Conservation (phyloP, 2,113 vertebrate species). For the Aegypius monachus region DNA sequence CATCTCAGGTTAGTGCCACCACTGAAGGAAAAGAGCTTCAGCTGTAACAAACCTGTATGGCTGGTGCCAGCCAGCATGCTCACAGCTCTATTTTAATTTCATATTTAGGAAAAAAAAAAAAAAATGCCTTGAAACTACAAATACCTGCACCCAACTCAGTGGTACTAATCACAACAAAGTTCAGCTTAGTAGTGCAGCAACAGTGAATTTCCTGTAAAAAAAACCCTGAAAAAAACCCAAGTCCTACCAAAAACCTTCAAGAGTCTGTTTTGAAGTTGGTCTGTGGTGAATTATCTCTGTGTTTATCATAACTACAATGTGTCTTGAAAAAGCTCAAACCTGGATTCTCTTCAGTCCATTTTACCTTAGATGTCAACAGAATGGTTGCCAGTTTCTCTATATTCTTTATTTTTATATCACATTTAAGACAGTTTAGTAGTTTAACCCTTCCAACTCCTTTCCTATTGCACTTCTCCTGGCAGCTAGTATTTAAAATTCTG, state of each 20-base stretch:
- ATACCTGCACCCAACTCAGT: background rate
- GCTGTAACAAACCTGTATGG: background rate
- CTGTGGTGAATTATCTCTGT: background rate
- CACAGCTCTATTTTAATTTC: background rate
- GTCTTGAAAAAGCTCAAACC: background rate
- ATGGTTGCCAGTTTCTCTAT: background rate
- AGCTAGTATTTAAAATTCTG: background rate
- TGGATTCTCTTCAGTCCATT: background rate
- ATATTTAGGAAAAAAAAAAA: background rate
- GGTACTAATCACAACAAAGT: background rate
- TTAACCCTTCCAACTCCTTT: background rate
- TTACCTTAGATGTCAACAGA: background rate
- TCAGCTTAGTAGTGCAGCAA: background rate
- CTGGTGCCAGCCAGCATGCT: background rate
- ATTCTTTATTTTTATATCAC: background rate
- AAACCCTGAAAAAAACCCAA: background rate
- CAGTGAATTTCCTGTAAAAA: background rate
- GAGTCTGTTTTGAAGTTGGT: background rate
- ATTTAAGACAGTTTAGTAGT: background rate
- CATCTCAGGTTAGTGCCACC: background rate
- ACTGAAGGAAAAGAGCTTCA: background rate
- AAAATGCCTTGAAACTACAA: background rate
- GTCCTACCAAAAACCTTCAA: background rate
- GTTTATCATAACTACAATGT: background rate
- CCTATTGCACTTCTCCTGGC: background rate